Percentiles rank a stretch among this genome's conserved stretches.
phyloP scores from a whole-genome alignment of 2,888 invertebrate species.

The Ichneumoninae sp. region DNA sequence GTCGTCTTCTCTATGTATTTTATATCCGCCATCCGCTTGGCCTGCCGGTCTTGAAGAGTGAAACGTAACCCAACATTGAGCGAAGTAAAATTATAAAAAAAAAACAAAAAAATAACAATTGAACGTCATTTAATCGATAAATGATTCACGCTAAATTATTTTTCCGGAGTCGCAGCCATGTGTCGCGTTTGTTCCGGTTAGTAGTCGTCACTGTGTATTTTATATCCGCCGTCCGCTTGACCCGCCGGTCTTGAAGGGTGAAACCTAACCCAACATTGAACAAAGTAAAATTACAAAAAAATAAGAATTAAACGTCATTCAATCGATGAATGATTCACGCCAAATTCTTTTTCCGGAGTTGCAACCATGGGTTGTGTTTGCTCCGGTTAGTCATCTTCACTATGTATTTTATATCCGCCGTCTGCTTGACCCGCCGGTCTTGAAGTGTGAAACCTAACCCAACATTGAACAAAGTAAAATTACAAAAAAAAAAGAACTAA shows the following conservation, averaged over 20 bases:
- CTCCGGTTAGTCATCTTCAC: slow-evolving; percentile 50
- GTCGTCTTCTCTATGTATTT: slow-evolving; percentile 41
- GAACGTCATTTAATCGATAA: not conserved
- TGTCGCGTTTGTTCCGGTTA: slow-evolving; percentile 35
- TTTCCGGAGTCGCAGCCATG: not conserved
- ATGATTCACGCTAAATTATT: not conserved
- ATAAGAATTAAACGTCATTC: not conserved
- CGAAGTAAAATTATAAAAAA: not conserved
- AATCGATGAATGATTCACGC: not conserved
- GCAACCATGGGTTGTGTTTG: slow-evolving; percentile 4
- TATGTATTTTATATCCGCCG: slow-evolving; percentile 22
- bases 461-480: not conserved
- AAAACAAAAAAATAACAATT: not conserved
- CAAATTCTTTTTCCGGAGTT: not conserved
- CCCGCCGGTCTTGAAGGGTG: not conserved
- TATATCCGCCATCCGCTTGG: slow-evolving; percentile 4
- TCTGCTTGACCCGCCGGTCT: slow-evolving; percentile 8
- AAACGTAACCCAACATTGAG: not conserved
- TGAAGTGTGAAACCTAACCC: not conserved
- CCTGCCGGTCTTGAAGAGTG: not conserved
- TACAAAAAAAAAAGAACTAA: not conserved
- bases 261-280: not conserved
- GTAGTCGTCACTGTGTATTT: slow-evolving; percentile 40
- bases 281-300: not conserved
- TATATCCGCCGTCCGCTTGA: slow-evolving; percentile 4